phyloP scores from a whole-genome alignment of 2,113 vertebrate genomes.

The Dicerorhinus sumatrensis region DNA sequence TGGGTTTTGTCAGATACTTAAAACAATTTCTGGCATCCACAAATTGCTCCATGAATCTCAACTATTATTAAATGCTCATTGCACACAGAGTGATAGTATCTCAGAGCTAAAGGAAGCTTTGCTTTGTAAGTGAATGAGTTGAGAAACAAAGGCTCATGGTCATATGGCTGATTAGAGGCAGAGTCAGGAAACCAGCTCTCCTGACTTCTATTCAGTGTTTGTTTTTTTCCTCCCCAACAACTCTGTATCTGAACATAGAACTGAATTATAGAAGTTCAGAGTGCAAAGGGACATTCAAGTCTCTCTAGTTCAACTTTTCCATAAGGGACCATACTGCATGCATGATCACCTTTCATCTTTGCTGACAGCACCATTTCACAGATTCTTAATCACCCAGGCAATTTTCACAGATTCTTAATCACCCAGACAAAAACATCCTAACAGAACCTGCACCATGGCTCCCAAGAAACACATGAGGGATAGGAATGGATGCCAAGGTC shows the following conservation, averaged over 20 bases:
- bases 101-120: conserved; percentile 14
- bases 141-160: neutral
- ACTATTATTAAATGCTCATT: neutral
- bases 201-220: neutral
- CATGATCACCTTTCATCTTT: neutral
- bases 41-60: conserved; percentile 12
- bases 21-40: neutral
- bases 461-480: neutral
- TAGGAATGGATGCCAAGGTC: conserved; percentile 48
- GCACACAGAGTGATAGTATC: neutral
- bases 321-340: neutral
- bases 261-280: neutral
- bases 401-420: conserved; percentile 30
- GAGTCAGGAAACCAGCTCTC: neutral
- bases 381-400: neutral
- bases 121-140: conserved; percentile 18
- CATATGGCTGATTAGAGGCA: neutral
- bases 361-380: neutral
- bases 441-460: neutral
- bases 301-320: conserved; percentile 1
- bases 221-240: neutral
- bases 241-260: neutral
- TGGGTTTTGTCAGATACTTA: neutral
- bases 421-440: neutral
- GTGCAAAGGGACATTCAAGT: conserved; percentile 3